Base-by-base conservation (phyloP, 1,140 invertebrate genomes). In the Trichonephila clavipes region DNA sequence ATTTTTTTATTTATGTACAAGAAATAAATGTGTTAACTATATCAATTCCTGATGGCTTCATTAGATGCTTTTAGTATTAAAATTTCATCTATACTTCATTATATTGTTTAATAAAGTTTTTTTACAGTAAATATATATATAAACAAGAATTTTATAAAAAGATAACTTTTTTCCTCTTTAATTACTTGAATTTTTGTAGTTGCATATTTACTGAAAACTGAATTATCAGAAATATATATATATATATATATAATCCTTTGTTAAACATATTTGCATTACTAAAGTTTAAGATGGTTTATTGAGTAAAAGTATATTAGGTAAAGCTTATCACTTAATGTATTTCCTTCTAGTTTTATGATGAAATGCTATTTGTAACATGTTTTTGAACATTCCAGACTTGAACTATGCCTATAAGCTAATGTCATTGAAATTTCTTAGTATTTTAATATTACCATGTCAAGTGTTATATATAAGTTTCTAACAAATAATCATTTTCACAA, bases 331-430 rank as follows among this genome's bases (percentile, higher is more conserved):
- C 10, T 24, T 24, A 69, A 24, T 69, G 24, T 69, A 69, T 69
- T 69, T 69, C 66, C 66, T n/a, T 69, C 66, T 24, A 69, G 66
- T 69, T 69, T n/a, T 69, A 28, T 66, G n/a, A 51, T 51, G 51
- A 10, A 51, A 51, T 51, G 10, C 51, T 51, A 51, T 51, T 51
- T 51, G 7, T 51, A 51, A 51, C 7, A 51, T 51, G 10, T 12
- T 40, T 40, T 40, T 51, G 51, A 51, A 51, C 51, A 51, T 51
- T 51, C 51, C 51, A 51, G 51, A 51, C 51, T 51, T 51, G 51
- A 51, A 51, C 7, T 51, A 51, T 51, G 51, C 51, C 10, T 12
- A 51, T 10, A 51, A 51, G 7, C 0, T 51, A 51, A 51, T 51
- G 7, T 51, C 10, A 51, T 12, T 51, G 7, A 5, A 51, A 51